A percentile compares a stretch with the other conserved stretches of the same genome.
phyloP scores from a whole-genome alignment of 2,113 vertebrate species.

The Alaudala cheleensis region DNA sequence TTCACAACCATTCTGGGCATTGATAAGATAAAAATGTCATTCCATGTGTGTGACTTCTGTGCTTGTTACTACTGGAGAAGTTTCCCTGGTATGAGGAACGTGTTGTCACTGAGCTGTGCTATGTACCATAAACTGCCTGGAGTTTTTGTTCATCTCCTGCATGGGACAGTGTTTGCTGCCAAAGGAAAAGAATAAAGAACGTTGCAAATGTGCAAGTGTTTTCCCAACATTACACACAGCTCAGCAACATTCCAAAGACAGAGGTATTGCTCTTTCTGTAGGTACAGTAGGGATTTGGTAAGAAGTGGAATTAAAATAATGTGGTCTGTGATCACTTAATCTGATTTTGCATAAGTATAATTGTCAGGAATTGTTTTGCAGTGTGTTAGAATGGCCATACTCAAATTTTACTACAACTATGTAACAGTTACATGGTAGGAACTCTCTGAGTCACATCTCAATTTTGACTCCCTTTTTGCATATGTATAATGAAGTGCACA shows the following conservation, averaged over 20 bases:
- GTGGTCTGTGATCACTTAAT: neutral
- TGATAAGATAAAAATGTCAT: neutral
- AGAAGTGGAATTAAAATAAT: neutral
- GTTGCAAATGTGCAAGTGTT: neutral
- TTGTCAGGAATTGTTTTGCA: neutral
- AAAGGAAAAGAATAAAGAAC: neutral
- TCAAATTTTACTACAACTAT: neutral
- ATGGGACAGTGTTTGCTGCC: neutral
- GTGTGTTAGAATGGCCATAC: neutral
- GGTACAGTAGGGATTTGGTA: neutral
- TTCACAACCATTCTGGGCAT: neutral
- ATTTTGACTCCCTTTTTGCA: neutral
- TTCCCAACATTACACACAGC: neutral
- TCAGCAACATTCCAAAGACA: neutral
- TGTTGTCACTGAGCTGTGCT: rapidly evolving
- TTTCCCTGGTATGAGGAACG: neutral
- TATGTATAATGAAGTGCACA: neutral
- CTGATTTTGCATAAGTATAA: neutral
- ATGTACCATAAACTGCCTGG: neutral
- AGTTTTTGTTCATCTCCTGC: neutral
- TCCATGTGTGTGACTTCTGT: neutral
- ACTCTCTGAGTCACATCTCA: neutral
- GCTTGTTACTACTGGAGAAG: neutral
- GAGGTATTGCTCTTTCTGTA: neutral
- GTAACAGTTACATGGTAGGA: rapidly evolving